Conservation (phyloP, 2,113 vertebrate genomes). For the Hemibates koningsi region DNA sequence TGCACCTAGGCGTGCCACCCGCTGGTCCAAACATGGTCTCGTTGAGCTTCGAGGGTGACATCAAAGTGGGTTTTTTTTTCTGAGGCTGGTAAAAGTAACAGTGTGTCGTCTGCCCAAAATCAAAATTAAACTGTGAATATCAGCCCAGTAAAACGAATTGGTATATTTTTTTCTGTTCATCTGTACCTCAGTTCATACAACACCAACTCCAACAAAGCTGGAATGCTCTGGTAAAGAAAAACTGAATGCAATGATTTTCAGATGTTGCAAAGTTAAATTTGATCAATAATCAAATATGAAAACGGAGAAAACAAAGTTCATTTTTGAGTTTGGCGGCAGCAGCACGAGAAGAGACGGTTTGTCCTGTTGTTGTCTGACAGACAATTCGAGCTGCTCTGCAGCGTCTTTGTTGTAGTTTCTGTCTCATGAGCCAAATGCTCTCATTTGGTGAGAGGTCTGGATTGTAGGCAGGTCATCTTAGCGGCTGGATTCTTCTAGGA, state of each 20-base stretch:
- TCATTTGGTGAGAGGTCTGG: background rate
- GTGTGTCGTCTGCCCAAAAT: background rate
- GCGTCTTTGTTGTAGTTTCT: background rate
- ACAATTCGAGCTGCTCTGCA: background rate
- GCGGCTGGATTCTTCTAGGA: background rate
- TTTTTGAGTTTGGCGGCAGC: background rate
- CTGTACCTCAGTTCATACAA: background rate
- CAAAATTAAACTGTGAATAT: fast-evolving
- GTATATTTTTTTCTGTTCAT: background rate
- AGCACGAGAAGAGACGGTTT: background rate
- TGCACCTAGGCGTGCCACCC: background rate
- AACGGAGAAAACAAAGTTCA: background rate
- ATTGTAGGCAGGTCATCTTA: background rate
- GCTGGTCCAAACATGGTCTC: background rate
- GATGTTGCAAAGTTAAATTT: background rate
- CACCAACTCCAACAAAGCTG: background rate
- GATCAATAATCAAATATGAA: background rate
- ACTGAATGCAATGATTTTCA: background rate
- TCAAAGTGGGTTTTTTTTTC: fast-evolving
- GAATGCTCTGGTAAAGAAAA: background rate
- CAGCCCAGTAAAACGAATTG: background rate
- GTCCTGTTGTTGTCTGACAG: background rate
- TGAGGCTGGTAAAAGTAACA: background rate
- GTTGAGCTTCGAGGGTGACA: background rate
- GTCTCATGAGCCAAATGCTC: background rate